phyloP scores from a whole-genome alignment of 2,888 invertebrate genomes.

The Drosophila meridionalis region DNA sequence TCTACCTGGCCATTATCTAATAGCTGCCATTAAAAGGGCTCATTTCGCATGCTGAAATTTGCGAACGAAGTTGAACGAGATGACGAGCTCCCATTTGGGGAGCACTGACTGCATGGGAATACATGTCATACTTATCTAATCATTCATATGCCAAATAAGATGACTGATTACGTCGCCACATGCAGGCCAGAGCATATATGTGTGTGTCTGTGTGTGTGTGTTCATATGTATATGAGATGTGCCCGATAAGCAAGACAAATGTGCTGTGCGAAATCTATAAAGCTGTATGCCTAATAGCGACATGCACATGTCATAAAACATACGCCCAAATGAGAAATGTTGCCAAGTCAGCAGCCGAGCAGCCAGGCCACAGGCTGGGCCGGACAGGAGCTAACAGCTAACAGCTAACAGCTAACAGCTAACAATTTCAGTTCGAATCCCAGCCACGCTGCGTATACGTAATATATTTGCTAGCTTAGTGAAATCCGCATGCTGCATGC shows the following conservation, averaged over 20 bases:
- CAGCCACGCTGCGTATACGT: conserved; percentile 43
- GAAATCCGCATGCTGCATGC: conserved; percentile 44
- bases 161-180: conserved; percentile 74
- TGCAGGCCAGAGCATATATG: conserved; percentile 7
- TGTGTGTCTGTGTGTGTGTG: neutral
- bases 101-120: conserved; percentile 18
- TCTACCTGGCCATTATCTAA: conserved; percentile 48
- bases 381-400: conserved; percentile 4
- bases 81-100: conserved; percentile 38
- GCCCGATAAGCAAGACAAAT: conserved; percentile 75
- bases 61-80: conserved; percentile 27
- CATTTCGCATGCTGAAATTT: conserved; percentile 59
- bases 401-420: neutral
- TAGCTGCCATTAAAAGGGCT: conserved; percentile 49
- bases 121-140: conserved; percentile 62
- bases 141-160: conserved; percentile 74
- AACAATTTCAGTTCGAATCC: conserved; percentile 1
- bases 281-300: conserved; percentile 67
- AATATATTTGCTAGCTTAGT: conserved; percentile 60
- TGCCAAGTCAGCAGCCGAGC: conserved; percentile 63
- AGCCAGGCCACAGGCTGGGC: neutral
- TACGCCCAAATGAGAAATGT: conserved; percentile 60
- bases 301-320: conserved; percentile 73
- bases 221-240: conserved; percentile 14
- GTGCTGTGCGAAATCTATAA: conserved; percentile 72